Conservation (phyloP, 2,113 vertebrate genomes). For the Stigmatopora nigra region DNA sequence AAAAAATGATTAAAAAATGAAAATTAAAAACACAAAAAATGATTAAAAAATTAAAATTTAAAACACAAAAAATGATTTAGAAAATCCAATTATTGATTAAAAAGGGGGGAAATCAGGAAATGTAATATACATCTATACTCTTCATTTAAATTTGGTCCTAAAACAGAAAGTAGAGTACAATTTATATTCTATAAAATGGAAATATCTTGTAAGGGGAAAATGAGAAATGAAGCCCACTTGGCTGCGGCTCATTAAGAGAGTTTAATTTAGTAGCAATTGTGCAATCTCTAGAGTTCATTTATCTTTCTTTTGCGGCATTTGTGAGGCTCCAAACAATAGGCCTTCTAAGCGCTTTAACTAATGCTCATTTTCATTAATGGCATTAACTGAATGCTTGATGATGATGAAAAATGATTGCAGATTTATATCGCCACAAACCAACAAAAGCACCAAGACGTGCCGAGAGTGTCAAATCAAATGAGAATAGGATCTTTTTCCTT, state of each 20-base stretch:
- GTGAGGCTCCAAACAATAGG: background rate
- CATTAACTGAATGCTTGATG: slow-evolving; percentile 2
- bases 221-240: slow-evolving; percentile 2
- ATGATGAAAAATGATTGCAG: background rate
- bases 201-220: background rate
- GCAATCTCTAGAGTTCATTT: background rate
- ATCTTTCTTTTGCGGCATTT: background rate
- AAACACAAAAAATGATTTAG: too few species aligned
- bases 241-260: background rate
- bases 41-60: too few species aligned
- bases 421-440: background rate
- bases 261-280: slow-evolving; percentile 4
- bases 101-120: too few species aligned
- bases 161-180: too few species aligned
- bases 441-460: background rate
- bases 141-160: too few species aligned
- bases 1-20: too few species aligned
- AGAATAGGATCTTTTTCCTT: too few species aligned
- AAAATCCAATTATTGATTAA: too few species aligned
- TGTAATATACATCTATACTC: too few species aligned
- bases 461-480: too few species aligned
- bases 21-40: too few species aligned
- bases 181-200: background rate
- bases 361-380: background rate
- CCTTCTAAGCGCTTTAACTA: background rate